phyloP scores from a whole-genome alignment of 2,113 vertebrate species.

The Pimephales promelas region DNA sequence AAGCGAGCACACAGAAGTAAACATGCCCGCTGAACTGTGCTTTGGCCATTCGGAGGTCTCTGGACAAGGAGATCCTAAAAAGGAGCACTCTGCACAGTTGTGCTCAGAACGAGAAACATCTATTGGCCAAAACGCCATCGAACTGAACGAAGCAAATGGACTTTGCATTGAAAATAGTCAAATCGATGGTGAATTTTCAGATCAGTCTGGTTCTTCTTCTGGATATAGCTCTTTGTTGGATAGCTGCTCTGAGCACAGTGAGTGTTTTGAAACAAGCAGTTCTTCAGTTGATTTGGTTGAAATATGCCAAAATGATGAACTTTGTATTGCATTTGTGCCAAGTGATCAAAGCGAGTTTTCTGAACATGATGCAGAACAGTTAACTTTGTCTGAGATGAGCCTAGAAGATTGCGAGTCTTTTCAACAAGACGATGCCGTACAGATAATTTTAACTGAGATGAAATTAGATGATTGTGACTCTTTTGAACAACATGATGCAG shows the following conservation, averaged over 20 bases:
- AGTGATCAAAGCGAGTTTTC: slow-evolving; percentile 31
- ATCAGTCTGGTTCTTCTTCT: slow-evolving; percentile 56
- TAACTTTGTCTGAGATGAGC: slow-evolving; percentile 4
- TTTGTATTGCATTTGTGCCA: slow-evolving; percentile 3
- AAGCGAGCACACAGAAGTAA: slow-evolving; percentile 48
- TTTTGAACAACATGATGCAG: slow-evolving; percentile 12
- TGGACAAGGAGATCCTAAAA: slow-evolving; percentile 57
- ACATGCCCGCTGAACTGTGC: slow-evolving; percentile 68
- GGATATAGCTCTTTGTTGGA: slow-evolving; percentile 66
- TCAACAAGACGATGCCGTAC: slow-evolving; percentile 17
- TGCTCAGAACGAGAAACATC: slow-evolving; percentile 49
- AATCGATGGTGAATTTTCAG: slow-evolving; percentile 44
- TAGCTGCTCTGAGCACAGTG: slow-evolving; percentile 66
- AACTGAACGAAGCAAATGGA: slow-evolving; percentile 55
- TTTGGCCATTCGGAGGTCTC: slow-evolving; percentile 63
- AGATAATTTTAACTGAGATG: background rate
- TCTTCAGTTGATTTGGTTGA: slow-evolving; percentile 41
- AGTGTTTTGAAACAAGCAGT: slow-evolving; percentile 60
- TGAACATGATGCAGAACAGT: slow-evolving; percentile 34
- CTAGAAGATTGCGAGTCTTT: background rate
- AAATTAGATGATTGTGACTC: slow-evolving; percentile 54
- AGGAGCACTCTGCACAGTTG: slow-evolving; percentile 55
- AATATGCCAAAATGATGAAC: slow-evolving; percentile 28
- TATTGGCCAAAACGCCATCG: slow-evolving; percentile 52
- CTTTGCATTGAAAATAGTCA: slow-evolving; percentile 53